Evolutionary conservation across 2,113 vertebrate species (phyloP).

Genomic region (Calidris pygmaea): DNA sequence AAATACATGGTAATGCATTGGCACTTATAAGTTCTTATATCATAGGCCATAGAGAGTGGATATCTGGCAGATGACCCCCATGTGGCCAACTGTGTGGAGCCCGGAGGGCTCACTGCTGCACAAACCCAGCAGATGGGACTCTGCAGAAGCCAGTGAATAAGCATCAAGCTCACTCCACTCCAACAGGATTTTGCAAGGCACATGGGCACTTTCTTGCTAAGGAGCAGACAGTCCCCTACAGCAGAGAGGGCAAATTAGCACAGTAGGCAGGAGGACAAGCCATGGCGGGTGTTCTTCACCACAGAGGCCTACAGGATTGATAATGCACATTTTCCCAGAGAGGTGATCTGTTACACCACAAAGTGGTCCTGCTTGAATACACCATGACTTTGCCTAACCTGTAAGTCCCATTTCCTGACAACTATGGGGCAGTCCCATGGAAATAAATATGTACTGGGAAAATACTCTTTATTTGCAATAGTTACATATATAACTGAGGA

Average conservation of each 20-base stretch:
- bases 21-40: neutral
- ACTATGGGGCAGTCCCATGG: neutral
- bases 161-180: neutral
- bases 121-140: neutral
- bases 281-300: neutral
- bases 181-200: neutral
- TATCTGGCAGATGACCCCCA: neutral
- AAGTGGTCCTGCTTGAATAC: neutral
- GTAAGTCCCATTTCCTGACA: neutral
- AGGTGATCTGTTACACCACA: neutral
- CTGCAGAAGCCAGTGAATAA: neutral
- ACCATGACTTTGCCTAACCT: neutral
- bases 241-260: neutral
- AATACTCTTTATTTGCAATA: neutral
- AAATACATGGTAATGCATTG: neutral
- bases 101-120: neutral
- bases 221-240: neutral
- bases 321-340: neutral
- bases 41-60: accelerated
- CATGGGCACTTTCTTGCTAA: neutral
- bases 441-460: neutral
- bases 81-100: neutral
- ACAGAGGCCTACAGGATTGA: neutral
- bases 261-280: neutral
- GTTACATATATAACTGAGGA: neutral